Conservation (phyloP, 2,888 invertebrate genomes). For the Blastobasis lacticolella region DNA sequence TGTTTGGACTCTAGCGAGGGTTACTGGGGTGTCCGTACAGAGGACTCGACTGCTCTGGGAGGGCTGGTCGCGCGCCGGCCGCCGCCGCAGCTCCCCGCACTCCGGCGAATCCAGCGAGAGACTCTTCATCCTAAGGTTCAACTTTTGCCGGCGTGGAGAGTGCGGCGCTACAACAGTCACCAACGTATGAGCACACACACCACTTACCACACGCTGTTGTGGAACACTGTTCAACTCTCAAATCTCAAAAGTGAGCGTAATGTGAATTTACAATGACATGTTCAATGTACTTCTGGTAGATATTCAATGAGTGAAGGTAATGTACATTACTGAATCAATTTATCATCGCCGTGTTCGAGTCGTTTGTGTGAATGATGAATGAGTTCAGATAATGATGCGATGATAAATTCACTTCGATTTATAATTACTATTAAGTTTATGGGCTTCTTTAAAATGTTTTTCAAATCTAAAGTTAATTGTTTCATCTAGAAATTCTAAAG, state of each 20-base stretch:
- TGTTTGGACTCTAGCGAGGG: constrained; percentile 49
- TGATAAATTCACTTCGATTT: constrained; percentile 7
- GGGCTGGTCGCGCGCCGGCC: constrained; percentile 67
- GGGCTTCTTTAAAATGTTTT: too few relatives aligned
- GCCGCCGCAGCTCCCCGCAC: constrained; percentile 86
- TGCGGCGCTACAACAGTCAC: constrained; percentile 87
- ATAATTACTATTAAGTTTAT: too few relatives aligned
- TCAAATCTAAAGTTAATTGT: too few relatives aligned
- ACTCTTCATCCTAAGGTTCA: constrained; percentile 98
- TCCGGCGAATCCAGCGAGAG: constrained; percentile 97
- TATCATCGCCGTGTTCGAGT: constrained; percentile 1
- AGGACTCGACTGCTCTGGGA: constrained; percentile 76
- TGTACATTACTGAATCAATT: background rate
- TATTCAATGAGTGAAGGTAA: constrained; percentile 4
- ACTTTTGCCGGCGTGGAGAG: constrained; percentile 95
- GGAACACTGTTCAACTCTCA: background rate
- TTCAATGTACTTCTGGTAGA: constrained; percentile 1
- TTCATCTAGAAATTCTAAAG: constrained; percentile 4
- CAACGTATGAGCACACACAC: constrained; percentile 42
- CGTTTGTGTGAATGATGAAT: constrained; percentile 1
- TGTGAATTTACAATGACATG: constrained; percentile 1
- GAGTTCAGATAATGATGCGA: constrained; percentile 3
- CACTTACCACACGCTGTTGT: constrained; percentile 21
- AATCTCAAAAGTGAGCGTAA: background rate
- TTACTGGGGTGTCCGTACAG: constrained; percentile 70